Percentiles rank a stretch among this genome's conserved stretches.
These are phyloP conservation scores for Plagodis pulveraria DNA, from an alignment of 2,888 invertebrate species.

Conservation along the genomic window DNA sequence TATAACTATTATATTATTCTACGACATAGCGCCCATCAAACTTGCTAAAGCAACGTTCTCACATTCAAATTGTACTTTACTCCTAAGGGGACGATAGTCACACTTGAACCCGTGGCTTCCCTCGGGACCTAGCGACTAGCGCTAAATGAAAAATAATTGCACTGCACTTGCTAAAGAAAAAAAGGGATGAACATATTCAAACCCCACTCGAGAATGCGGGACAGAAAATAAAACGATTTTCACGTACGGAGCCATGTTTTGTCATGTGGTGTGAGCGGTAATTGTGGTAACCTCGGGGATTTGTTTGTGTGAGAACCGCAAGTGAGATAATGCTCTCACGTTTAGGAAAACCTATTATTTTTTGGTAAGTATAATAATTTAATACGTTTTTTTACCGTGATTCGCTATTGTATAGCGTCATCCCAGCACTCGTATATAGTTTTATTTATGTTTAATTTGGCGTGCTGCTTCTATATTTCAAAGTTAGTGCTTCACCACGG, in stretches of 20 bases:
- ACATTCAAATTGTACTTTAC: slow-evolving; percentile 71
- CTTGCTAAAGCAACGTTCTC: slow-evolving; percentile 63
- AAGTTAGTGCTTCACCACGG: too few species aligned
- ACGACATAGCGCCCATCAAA: slow-evolving; percentile 50
- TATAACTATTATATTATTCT: too few species aligned
- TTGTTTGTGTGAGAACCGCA: slow-evolving; percentile 62
- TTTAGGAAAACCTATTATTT: slow-evolving; percentile 9
- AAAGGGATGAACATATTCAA: slow-evolving; percentile 41
- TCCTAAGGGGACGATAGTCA: slow-evolving; percentile 55
- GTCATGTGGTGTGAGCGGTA: slow-evolving; percentile 33
- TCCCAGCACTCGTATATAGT: too few species aligned
- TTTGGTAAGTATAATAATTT: background rate
- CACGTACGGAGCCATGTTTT: slow-evolving; percentile 7
- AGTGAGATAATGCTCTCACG: slow-evolving; percentile 52
- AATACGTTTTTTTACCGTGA: too few species aligned
- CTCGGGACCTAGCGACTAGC: slow-evolving; percentile 67
- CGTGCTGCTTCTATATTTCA: too few species aligned
- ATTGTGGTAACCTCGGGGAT: slow-evolving; percentile 58
- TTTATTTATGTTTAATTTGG: too few species aligned
- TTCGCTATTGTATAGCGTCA: too few species aligned
- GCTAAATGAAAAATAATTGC: slow-evolving; percentile 84
- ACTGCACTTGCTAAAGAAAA: slow-evolving; percentile 45
- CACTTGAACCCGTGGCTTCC: slow-evolving; percentile 71
- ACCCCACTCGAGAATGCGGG: slow-evolving; percentile 35
- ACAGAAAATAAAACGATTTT: slow-evolving; percentile 34